phyloP scores from a whole-genome alignment of 2,113 vertebrate genomes.

The Pardalotus punctatus region DNA sequence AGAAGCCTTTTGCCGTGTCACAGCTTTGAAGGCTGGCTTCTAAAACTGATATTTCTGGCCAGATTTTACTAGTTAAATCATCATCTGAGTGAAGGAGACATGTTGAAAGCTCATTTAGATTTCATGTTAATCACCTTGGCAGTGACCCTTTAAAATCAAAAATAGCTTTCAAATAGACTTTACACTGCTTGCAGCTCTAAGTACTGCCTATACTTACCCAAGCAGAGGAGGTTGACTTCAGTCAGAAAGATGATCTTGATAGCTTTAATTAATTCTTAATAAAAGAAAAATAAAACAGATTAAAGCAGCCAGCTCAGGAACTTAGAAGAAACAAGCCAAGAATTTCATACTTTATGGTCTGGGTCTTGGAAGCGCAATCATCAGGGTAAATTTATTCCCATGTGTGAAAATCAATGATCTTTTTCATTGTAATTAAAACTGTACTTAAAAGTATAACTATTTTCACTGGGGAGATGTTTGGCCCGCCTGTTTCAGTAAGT shows the following conservation, averaged over 20 bases:
- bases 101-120: constrained; percentile 16
- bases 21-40: neutral
- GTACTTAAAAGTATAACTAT: neutral
- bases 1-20: neutral
- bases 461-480: neutral
- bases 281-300: neutral
- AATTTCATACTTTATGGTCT: neutral
- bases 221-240: neutral
- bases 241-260: neutral
- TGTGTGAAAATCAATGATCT: constrained; percentile 10
- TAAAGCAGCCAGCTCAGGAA: neutral
- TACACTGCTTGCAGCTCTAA: neutral
- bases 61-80: neutral
- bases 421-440: neutral
- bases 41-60: neutral
- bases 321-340: neutral
- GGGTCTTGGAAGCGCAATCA: neutral
- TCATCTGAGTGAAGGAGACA: neutral
- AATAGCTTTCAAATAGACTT: neutral
- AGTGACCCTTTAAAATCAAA: constrained; percentile 12
- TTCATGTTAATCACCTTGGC: constrained; percentile 11
- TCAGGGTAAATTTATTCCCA: neutral
- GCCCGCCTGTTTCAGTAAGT: neutral
- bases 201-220: neutral
- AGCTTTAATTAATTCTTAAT: constrained; percentile 12